phyloP scores from a whole-genome alignment of 37 sponge, comb jelly and placozoan species.

The Cliona cf. orientalis region DNA sequence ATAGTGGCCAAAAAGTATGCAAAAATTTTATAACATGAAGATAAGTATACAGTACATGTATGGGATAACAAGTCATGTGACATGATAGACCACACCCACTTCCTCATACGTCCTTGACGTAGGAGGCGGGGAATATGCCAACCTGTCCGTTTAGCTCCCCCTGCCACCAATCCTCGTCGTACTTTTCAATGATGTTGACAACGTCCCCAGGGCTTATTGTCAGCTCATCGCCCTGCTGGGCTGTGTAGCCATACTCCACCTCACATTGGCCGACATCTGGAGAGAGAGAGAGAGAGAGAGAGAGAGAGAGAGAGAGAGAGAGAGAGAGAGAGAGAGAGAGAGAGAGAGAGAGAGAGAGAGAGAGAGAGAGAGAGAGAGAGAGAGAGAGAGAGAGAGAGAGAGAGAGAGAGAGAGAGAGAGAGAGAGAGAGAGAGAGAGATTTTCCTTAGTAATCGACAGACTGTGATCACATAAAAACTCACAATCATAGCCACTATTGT shows the following conservation, averaged over 20 bases:
- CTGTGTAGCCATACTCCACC: slow-evolving; percentile 75
- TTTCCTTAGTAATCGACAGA: too few species aligned
- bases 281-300: background rate
- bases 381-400: slow-evolving; percentile 30
- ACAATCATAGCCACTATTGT: slow-evolving; percentile 16
- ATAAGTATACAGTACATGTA: too few species aligned
- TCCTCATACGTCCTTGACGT: slow-evolving; percentile 62
- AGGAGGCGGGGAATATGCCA: slow-evolving; percentile 93
- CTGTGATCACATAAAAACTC: too few species aligned
- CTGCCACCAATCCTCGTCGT: slow-evolving; percentile 92
- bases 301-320: background rate
- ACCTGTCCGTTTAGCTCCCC: slow-evolving; percentile 84
- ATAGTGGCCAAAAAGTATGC: too few species aligned
- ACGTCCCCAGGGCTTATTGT: slow-evolving; percentile 68
- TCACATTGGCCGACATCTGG: slow-evolving; percentile 70
- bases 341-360: slow-evolving; percentile 5
- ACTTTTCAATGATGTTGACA: slow-evolving; percentile 75
- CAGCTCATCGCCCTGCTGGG: slow-evolving; percentile 84
- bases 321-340: slow-evolving; percentile 1
- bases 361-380: slow-evolving; percentile 1
- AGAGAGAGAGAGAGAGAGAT: slow-evolving; percentile 11
- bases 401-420: background rate
- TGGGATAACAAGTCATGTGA: too few species aligned
- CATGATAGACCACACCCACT: background rate
- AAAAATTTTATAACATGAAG: too few species aligned